phyloP scores from a whole-genome alignment of 2,888 invertebrate genomes.

The Rhorus exstirpatorius region DNA sequence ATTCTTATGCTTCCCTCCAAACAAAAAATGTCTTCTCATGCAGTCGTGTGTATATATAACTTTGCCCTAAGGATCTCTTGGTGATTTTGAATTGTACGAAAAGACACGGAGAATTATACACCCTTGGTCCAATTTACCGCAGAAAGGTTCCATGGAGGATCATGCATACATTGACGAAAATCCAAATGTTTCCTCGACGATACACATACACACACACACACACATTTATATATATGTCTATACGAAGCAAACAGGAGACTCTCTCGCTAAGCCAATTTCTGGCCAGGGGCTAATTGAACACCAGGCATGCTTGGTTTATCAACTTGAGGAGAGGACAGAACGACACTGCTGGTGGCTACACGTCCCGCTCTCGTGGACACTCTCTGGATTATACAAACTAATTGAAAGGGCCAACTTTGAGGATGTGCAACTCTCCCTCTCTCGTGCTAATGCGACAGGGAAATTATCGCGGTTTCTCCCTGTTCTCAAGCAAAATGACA shows the following conservation, averaged over 20 bases:
- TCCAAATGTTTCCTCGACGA: constrained; percentile 2
- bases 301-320: constrained; percentile 43
- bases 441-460: constrained; percentile 60
- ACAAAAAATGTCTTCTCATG: too few relatives aligned
- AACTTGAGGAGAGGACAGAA: constrained; percentile 31
- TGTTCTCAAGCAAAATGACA: constrained; percentile 53
- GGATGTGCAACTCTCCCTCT: constrained; percentile 38
- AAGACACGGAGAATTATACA: constrained; percentile 16
- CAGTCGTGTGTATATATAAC: too few relatives aligned
- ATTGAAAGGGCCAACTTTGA: constrained; percentile 67
- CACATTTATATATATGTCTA: constrained; percentile 2
- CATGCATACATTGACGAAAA: constrained; percentile 50
- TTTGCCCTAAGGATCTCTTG: not conserved
- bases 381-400: constrained; percentile 67
- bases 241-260: constrained; percentile 27
- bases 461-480: constrained; percentile 63
- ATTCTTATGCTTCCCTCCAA: constrained; percentile 1
- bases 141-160: constrained; percentile 29
- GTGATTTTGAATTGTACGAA: not conserved
- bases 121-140: constrained; percentile 20
- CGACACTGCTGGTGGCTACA: constrained; percentile 5
- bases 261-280: constrained; percentile 59
- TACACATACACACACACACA: not conserved
- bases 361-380: constrained; percentile 49
- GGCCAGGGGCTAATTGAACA: constrained; percentile 63